phyloP scores from a whole-genome alignment of 1,140 invertebrate species.

The Chionoecetes opilio region DNA sequence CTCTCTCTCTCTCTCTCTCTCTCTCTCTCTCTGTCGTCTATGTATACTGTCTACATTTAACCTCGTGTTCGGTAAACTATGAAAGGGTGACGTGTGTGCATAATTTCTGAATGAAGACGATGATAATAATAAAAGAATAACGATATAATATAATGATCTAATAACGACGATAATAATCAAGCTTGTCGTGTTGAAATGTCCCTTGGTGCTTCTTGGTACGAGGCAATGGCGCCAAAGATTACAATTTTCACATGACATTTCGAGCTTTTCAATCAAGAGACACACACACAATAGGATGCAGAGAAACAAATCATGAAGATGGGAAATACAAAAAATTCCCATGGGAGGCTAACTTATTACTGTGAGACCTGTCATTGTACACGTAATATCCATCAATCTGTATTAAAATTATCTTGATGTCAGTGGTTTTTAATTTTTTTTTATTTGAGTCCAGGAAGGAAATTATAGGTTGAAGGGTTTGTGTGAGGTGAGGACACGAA shows the following conservation, averaged over 20 bases:
- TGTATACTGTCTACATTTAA: not conserved
- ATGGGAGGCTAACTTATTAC: too few relatives aligned
- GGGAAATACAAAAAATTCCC: too few relatives aligned
- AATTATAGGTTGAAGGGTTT: too few relatives aligned
- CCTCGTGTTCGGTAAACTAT: not conserved
- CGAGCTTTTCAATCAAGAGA: not conserved
- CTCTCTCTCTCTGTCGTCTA: not conserved
- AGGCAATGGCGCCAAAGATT: not conserved
- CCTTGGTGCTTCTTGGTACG: not conserved
- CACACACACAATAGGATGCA: not conserved
- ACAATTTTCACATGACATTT: not conserved
- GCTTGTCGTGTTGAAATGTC: not conserved
- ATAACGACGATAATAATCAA: not conserved
- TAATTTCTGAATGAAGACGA: too few relatives aligned
- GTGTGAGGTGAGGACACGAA: not conserved
- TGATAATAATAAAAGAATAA: too few relatives aligned
- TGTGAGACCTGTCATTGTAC: too few relatives aligned
- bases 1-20: not conserved
- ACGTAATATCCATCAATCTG: too few relatives aligned
- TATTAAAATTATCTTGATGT: too few relatives aligned
- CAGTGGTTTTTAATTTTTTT: too few relatives aligned
- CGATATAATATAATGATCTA: not conserved
- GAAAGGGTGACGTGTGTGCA: not conserved
- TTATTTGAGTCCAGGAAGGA: too few relatives aligned
- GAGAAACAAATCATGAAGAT: too few relatives aligned